These are phyloP conservation scores for Lordiphosa andalusiaca DNA, from an alignment of 2,888 invertebrate species.

Conservation along the genomic window DNA sequence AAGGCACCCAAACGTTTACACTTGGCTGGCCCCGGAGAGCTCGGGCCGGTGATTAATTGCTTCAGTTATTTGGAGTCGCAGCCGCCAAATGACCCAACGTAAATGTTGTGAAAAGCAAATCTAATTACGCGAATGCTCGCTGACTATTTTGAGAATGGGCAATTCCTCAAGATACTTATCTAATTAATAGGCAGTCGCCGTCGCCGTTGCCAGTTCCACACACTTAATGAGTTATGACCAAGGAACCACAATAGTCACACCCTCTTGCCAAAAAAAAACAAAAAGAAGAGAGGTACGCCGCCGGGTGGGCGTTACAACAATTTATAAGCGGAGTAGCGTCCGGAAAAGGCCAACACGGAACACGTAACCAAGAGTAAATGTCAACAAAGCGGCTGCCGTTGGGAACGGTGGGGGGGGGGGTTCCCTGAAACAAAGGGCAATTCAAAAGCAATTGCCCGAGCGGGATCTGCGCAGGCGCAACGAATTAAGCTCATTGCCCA, in stretches of 20 bases:
- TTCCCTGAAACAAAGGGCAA: constrained; percentile 58
- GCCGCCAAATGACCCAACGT: constrained; percentile 69
- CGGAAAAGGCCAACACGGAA: constrained; percentile 10
- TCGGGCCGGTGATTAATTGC: constrained; percentile 62
- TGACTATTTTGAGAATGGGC: constrained; percentile 79
- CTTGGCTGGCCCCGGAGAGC: constrained; percentile 28
- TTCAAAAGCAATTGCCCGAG: constrained; percentile 18
- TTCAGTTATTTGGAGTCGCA: constrained; percentile 66
- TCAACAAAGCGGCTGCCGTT: constrained; percentile 39
- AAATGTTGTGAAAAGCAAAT: constrained; percentile 79
- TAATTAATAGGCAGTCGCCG: constrained; percentile 76
- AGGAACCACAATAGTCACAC: constrained; percentile 57
- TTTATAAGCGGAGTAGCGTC: constrained; percentile 47
- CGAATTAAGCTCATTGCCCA: constrained; percentile 76
- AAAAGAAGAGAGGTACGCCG: constrained; percentile 33
- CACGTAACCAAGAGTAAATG: constrained; percentile 17
- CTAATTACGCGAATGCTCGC: constrained; percentile 80
- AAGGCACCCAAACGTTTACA: constrained; percentile 44
- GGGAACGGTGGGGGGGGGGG: too few relatives aligned
- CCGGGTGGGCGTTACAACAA: constrained; percentile 67
- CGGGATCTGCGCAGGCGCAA: constrained; percentile 47
- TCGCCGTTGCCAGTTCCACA: constrained; percentile 39
- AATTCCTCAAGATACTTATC: constrained; percentile 81
- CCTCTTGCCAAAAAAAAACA: constrained; percentile 59
- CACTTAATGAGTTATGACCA: constrained; percentile 70